Evolutionary conservation across 1,140 invertebrate species (phyloP).

Genomic region (Achatina immaculata): DNA sequence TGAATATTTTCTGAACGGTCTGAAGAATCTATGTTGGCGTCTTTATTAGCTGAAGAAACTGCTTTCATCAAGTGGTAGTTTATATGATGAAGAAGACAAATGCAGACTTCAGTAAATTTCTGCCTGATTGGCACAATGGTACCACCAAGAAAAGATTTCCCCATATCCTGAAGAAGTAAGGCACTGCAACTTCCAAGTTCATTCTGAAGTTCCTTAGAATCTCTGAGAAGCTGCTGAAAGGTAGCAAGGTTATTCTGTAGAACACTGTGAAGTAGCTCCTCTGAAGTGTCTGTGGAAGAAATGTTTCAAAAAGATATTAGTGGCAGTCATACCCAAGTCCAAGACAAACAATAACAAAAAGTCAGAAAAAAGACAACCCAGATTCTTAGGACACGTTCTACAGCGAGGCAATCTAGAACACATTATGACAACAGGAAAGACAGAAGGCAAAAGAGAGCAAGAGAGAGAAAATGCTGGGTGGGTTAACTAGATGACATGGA

Average conservation of each 20-base stretch:
- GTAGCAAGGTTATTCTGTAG: background rate
- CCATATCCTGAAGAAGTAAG: background rate
- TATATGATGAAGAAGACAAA: background rate
- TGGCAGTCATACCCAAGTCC: too few species aligned
- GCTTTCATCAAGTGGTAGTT: background rate
- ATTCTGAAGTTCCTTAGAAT: background rate
- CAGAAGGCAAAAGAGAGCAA: too few species aligned
- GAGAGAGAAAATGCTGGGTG: too few species aligned
- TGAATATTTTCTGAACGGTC: background rate
- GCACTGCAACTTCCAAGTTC: background rate
- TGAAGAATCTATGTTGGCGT: background rate
- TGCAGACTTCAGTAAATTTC: slow-evolving; percentile 26
- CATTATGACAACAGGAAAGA: too few species aligned
- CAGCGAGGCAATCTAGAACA: too few species aligned
- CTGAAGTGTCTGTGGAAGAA: slow-evolving; percentile 3
- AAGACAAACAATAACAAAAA: too few species aligned
- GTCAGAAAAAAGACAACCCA: too few species aligned
- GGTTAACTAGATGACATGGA: too few species aligned
- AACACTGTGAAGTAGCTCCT: slow-evolving; percentile 14
- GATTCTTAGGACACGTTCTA: too few species aligned
- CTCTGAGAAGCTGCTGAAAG: background rate
- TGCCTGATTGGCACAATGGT: slow-evolving; percentile 11
- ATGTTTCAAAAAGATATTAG: background rate
- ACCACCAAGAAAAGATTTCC: background rate
- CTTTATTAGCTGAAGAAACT: background rate